Conservation (phyloP, 2,888 invertebrate species). For the Arenicola marina region DNA sequence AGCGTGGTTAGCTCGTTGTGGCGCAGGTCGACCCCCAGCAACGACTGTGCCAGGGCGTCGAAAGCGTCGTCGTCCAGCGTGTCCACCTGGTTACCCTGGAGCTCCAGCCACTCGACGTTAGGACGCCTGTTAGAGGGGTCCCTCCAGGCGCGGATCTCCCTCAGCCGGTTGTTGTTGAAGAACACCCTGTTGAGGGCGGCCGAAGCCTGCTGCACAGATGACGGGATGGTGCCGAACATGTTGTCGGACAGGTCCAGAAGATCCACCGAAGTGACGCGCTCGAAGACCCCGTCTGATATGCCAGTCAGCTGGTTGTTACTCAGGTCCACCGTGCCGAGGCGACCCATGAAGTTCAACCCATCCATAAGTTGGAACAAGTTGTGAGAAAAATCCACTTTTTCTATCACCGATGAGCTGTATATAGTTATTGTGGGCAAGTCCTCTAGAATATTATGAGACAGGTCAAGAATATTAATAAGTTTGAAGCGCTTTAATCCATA, state of each 20-base stretch:
- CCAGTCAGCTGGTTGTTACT: slow-evolving; percentile 10
- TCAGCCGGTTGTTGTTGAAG: slow-evolving; percentile 14
- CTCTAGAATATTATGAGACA: slow-evolving; percentile 16
- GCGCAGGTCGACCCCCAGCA: neutral
- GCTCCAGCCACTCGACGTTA: slow-evolving; percentile 17
- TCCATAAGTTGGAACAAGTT: slow-evolving; percentile 12
- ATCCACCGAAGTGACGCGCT: slow-evolving; percentile 12
- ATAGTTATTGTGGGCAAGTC: slow-evolving; percentile 1
- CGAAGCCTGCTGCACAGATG: slow-evolving; percentile 16
- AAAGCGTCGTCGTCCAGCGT: slow-evolving; percentile 1
- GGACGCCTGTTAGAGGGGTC: slow-evolving; percentile 16
- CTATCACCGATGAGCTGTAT: slow-evolving; percentile 10
- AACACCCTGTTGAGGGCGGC: slow-evolving; percentile 9
- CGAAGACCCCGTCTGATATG: slow-evolving; percentile 12
- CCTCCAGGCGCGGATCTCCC: slow-evolving; percentile 12
- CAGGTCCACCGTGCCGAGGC: slow-evolving; percentile 13
- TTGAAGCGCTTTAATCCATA: neutral
- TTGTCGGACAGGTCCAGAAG: slow-evolving; percentile 17
- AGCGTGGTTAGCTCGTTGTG: slow-evolving; percentile 5
- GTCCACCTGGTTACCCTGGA: slow-evolving; percentile 10
- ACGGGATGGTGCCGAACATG: slow-evolving; percentile 11
- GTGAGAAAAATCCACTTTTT: slow-evolving; percentile 21
- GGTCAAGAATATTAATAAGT: slow-evolving; percentile 6
- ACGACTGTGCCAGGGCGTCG: neutral
- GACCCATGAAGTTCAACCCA: slow-evolving; percentile 10